Base-by-base conservation (phyloP, 1,140 invertebrate species). In the Ceratitis capitata region DNA sequence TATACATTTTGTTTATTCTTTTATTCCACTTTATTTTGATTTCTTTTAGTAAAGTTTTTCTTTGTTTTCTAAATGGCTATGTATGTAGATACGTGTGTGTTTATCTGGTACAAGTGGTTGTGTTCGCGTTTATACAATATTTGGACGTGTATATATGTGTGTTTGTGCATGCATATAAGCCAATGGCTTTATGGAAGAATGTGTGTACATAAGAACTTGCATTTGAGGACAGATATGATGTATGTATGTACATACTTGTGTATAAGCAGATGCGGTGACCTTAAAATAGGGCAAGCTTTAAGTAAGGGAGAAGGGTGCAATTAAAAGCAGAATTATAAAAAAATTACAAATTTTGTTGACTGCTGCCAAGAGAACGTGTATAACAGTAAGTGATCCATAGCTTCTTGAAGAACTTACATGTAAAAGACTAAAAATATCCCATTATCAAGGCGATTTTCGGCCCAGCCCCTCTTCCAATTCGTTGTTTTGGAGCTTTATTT, bases 91-190 rank as follows among this genome's bases (percentile, higher is more conserved):
- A 26, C 16, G 9, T 29, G n/a, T 14, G 64, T 69, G 19, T 78
- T 78, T 47, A 78, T 78, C 39, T 3, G 7, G 10, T 78, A 78
- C 69, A 78, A 78, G 69, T 45, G 69, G 69, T 78, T 78, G 39
- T 26, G 45, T 39, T 4, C 4, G n/a, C n/a, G n/a, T n/a, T n/a
- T n/a, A n/a, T n/a, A n/a, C n/a, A n/a, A n/a, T n/a, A n/a, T n/a
- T n/a, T n/a, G n/a, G n/a, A 69, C 14, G 35, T 69, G 29, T 69
- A 16, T 69, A 14, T 69, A 16, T 69, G 35, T 42, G 1, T 3
- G 23, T 64, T 1, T 10, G 58, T 23, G 2, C 16, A n/a, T n/a
- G n/a, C n/a, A n/a, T 56, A 19, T 56, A 56, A n/a, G 1, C 51
- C 23, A 7, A 7, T 32, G 58, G 26, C 26, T 64, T 26, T 64